Conservation (phyloP, 2,113 vertebrate genomes). For the Prionailurus bengalensis region DNA sequence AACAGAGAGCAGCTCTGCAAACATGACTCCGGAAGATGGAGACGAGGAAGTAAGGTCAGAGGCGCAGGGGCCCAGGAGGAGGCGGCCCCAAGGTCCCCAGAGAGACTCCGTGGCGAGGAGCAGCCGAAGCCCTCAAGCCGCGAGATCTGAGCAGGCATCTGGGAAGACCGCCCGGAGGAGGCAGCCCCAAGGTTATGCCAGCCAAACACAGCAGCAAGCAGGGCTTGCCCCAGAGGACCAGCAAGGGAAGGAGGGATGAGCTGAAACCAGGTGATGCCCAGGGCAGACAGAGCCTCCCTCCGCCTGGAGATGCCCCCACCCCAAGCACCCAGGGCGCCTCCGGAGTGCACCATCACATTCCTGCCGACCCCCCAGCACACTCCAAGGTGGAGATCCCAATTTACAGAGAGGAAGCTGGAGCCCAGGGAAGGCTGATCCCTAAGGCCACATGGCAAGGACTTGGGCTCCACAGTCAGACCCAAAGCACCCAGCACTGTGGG, state of each 20-base stretch:
- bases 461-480: neutral
- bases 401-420: neutral
- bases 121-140: no score
- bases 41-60: neutral
- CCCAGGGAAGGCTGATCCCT: neutral
- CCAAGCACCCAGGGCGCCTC: neutral
- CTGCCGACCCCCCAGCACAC: neutral
- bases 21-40: neutral
- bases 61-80: neutral
- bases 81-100: neutral
- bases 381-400: neutral
- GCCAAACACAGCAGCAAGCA: neutral
- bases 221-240: neutral
- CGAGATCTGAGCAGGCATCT: neutral
- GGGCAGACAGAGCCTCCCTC: neutral
- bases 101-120: rapidly evolving
- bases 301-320: neutral
- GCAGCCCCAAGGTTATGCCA: neutral
- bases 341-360: neutral
- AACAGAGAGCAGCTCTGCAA: neutral
- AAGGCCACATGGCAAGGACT: constrained; percentile 7
- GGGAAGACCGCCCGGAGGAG: constrained; percentile 2
- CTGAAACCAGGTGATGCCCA: neutral
- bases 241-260: rapidly evolving
- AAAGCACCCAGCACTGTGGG: rapidly evolving